Evolutionary conservation across 2,797 vertebrate species (phyloP).

Genomic region (Catamblyrhynchus diadema): DNA sequence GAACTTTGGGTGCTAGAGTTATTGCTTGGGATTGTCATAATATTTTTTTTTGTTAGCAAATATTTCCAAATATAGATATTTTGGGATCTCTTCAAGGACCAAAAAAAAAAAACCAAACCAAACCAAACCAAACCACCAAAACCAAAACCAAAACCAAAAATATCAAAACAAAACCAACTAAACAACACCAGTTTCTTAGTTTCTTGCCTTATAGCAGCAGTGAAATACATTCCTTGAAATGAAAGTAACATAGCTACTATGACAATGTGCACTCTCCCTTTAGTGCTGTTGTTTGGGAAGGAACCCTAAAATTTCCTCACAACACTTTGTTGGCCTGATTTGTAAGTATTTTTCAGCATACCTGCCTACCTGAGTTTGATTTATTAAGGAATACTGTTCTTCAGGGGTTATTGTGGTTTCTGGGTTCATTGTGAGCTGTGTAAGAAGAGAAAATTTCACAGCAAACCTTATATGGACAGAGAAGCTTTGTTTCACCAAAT

Average conservation of each 20-base stretch:
- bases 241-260: background rate
- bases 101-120: fast-evolving
- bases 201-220: background rate
- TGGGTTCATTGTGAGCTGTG: background rate
- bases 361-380: background rate
- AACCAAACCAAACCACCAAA: too few relatives aligned
- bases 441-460: background rate
- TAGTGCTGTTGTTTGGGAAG: background rate
- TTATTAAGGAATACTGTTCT: background rate
- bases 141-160: too few relatives aligned
- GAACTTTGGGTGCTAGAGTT: background rate
- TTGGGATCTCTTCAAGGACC: background rate
- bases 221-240: background rate
- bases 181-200: background rate
- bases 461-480: background rate
- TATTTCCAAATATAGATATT: background rate
- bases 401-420: background rate
- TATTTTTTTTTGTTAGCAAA: background rate
- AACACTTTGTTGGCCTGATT: background rate
- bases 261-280: background rate
- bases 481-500: background rate
- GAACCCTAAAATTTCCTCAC: background rate
- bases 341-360: background rate
- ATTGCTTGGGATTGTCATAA: background rate
- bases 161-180: background rate